A percentile compares a stretch with the other conserved stretches of the same genome.
Evolutionary conservation across 2,113 vertebrate genomes (phyloP).

Genomic region (Parus major): DNA sequence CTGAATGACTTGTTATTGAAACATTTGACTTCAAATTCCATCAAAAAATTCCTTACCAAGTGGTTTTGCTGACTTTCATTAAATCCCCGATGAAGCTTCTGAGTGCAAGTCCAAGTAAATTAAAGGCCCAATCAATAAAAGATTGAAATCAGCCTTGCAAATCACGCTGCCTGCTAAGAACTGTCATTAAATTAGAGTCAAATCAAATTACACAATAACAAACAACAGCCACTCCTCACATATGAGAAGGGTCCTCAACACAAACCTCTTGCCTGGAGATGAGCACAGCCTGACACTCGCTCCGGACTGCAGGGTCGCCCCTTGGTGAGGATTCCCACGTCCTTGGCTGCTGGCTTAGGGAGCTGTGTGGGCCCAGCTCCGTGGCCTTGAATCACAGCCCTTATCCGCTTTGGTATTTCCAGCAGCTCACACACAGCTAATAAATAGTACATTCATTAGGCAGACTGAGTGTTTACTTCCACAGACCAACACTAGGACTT

Average conservation of each 20-base stretch:
- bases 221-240: background rate
- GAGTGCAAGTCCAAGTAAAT: slow-evolving; percentile 17
- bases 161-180: background rate
- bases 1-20: background rate
- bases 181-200: slow-evolving; percentile 11
- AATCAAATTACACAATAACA: background rate
- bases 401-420: slow-evolving; percentile 7
- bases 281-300: background rate
- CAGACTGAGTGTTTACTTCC: background rate
- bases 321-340: background rate
- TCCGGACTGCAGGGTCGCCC: accelerated
- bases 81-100: background rate
- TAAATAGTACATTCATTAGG: background rate
- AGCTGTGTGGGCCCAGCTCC: background rate
- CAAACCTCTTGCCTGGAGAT: background rate
- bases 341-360: background rate
- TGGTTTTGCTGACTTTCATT: slow-evolving; percentile 4
- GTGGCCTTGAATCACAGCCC: background rate
- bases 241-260: background rate
- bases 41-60: slow-evolving; percentile 10
- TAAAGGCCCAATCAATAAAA: slow-evolving; percentile 18
- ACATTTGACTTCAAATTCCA: background rate
- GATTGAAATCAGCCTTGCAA: slow-evolving; percentile 23
- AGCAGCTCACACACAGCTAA: background rate
- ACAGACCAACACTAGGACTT: background rate